A percentile compares a stretch with the other conserved stretches of the same genome.
Evolutionary conservation across 2,888 invertebrate genomes (phyloP).

Genomic region (Nomada goodeniana): DNA sequence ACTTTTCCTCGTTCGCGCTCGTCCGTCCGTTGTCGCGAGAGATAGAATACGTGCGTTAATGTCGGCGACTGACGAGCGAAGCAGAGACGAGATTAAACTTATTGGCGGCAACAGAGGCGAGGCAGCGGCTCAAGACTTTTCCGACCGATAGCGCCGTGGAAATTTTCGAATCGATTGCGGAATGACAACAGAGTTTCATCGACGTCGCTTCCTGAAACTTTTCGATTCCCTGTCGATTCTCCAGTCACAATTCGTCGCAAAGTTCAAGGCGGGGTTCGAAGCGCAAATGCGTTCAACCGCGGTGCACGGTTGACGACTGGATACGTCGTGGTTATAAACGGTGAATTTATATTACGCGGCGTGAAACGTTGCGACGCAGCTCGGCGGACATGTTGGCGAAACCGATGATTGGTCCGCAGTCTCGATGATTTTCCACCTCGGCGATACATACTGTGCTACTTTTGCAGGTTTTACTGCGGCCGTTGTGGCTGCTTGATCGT

Average conservation of each 20-base stretch:
- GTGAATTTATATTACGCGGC: background rate
- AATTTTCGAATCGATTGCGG: slow-evolving; percentile 59
- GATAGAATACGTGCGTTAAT: slow-evolving; percentile 7
- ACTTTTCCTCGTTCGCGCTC: slow-evolving; percentile 20
- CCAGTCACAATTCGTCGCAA: slow-evolving; percentile 47
- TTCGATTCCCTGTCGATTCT: slow-evolving; percentile 46
- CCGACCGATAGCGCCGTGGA: slow-evolving; percentile 56
- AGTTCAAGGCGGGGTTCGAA: slow-evolving; percentile 63
- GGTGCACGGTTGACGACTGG: slow-evolving; percentile 25
- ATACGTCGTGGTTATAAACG: background rate
- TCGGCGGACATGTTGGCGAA: slow-evolving; percentile 13
- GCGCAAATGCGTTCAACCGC: slow-evolving; percentile 44
- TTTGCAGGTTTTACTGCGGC: no score
- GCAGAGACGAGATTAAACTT: slow-evolving; percentile 29
- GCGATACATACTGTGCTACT: no score
- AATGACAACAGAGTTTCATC: slow-evolving; percentile 1
- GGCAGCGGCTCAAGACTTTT: slow-evolving; percentile 44
- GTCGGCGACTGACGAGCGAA: slow-evolving; percentile 19
- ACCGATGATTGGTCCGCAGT: background rate
- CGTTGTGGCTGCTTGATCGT: no score
- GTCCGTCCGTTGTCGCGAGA: slow-evolving; percentile 3
- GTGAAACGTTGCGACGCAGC: no score
- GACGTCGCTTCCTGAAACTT: slow-evolving; percentile 27
- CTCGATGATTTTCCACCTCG: no score
- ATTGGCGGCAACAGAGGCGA: slow-evolving; percentile 19